phyloP scores from a whole-genome alignment of 2,797 vertebrate species.

The Octomys mimax region DNA sequence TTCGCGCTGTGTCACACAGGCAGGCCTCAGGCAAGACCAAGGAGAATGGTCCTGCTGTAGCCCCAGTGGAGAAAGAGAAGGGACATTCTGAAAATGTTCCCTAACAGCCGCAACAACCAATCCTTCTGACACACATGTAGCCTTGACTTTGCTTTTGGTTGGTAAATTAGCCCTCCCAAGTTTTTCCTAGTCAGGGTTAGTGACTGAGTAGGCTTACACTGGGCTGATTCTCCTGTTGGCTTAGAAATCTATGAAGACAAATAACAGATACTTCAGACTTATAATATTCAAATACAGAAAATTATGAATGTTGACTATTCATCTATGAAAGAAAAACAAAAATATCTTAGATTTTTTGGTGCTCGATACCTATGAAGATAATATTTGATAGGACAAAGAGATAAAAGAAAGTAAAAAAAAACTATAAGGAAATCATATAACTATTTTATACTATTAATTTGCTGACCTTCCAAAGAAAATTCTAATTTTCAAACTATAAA shows the following conservation, averaged over 20 bases:
- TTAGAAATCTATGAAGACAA: constrained; percentile 9
- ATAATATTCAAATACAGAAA: too few relatives aligned
- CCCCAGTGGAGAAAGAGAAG: not conserved
- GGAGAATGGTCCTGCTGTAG: not conserved
- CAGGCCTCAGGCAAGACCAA: not conserved
- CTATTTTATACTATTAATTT: not conserved
- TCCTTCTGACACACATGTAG: not conserved
- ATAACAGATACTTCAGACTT: not conserved
- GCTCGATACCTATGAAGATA: not conserved
- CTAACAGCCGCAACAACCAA: not conserved
- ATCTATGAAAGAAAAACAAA: not conserved
- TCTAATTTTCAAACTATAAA: not conserved
- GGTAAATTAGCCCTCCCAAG: not conserved
- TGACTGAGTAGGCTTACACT: not conserved
- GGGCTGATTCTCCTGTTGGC: not conserved
- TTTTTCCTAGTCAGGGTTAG: not conserved
- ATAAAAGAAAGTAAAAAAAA: not conserved
- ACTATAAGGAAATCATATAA: not conserved
- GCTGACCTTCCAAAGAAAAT: not conserved
- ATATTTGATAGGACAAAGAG: not conserved
- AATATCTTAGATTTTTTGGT: not conserved
- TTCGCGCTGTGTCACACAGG: not conserved
- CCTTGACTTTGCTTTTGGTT: not conserved
- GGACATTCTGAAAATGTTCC: not conserved
- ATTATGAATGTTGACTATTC: not conserved